A percentile compares a stretch with the other conserved stretches of the same genome.
These are phyloP conservation scores for Anas platyrhynchos DNA, from an alignment of 2,113 vertebrate species.

Conservation along the genomic window DNA sequence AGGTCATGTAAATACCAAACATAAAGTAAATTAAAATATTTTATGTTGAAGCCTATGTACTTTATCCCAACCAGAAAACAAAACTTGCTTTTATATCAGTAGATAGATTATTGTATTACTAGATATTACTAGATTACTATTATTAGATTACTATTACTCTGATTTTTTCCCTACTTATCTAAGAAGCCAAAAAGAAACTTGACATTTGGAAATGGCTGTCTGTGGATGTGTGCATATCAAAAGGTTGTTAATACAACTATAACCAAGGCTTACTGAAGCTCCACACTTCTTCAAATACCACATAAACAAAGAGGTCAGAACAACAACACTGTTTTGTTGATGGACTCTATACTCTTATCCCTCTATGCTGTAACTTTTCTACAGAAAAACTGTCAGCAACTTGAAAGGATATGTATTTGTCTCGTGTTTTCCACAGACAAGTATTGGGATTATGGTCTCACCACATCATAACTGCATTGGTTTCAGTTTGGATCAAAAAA, in stretches of 20 bases:
- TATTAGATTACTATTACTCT: too few relatives aligned
- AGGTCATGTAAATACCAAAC: neutral
- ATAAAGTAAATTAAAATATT: neutral
- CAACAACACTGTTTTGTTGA: accelerated
- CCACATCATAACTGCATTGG: neutral
- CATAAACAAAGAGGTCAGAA: neutral
- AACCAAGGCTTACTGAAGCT: neutral
- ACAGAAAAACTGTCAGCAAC: neutral
- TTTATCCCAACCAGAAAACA: neutral
- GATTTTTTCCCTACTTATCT: neutral
- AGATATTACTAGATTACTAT: too few relatives aligned
- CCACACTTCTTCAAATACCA: neutral
- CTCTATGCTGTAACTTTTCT: neutral
- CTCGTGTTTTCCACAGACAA: neutral
- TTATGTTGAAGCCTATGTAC: neutral
- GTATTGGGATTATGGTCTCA: neutral
- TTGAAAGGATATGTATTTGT: neutral
- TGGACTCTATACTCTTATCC: neutral
- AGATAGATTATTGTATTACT: too few relatives aligned
- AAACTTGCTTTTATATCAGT: neutral
- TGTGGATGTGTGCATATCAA: neutral
- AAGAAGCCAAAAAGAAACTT: neutral
- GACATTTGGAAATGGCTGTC: neutral
- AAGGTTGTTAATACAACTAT: neutral
- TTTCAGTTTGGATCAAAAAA: neutral